Conservation (phyloP, 2,113 vertebrate genomes). For the Takifugu flavidus region DNA sequence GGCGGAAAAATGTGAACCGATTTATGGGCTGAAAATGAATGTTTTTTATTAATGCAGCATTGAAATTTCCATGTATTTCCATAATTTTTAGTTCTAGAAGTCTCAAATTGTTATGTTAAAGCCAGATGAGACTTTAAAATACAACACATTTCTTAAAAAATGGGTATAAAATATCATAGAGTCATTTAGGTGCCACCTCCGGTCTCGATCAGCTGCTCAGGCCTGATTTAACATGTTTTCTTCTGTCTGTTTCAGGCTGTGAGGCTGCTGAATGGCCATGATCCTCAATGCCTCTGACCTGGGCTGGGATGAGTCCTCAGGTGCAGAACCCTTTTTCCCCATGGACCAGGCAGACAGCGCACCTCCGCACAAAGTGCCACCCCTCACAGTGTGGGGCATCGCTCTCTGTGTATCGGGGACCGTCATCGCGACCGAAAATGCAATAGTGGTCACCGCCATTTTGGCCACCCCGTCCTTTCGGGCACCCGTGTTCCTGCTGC, state of each 20-base stretch:
- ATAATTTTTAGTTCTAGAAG: background rate
- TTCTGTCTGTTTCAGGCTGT: slow-evolving; percentile 30
- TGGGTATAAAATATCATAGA: background rate
- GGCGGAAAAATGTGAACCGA: too few relatives aligned
- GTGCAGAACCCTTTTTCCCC: slow-evolving; percentile 60
- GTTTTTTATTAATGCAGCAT: background rate
- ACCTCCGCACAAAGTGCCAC: slow-evolving; percentile 56
- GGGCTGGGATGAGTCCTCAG: slow-evolving; percentile 71
- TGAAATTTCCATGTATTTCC: background rate
- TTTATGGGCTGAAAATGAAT: background rate
- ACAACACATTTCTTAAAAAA: background rate
- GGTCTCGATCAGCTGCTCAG: slow-evolving; percentile 5
- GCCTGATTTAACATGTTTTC: slow-evolving; percentile 14
- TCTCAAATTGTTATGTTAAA: background rate
- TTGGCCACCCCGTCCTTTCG: slow-evolving; percentile 82
- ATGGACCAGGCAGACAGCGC: slow-evolving; percentile 55
- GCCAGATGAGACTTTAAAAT: background rate
- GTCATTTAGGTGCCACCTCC: slow-evolving; percentile 1
- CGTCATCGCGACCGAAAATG: slow-evolving; percentile 87
- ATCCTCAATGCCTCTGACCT: slow-evolving; percentile 64
- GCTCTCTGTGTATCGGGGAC: slow-evolving; percentile 88
- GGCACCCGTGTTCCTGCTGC: slow-evolving; percentile 87
- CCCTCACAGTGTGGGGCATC: slow-evolving; percentile 84
- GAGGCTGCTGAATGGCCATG: slow-evolving; percentile 55
- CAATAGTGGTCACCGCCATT: slow-evolving; percentile 86